Base-by-base conservation (phyloP, 2,888 invertebrate species). In the Anticlea derivata region DNA sequence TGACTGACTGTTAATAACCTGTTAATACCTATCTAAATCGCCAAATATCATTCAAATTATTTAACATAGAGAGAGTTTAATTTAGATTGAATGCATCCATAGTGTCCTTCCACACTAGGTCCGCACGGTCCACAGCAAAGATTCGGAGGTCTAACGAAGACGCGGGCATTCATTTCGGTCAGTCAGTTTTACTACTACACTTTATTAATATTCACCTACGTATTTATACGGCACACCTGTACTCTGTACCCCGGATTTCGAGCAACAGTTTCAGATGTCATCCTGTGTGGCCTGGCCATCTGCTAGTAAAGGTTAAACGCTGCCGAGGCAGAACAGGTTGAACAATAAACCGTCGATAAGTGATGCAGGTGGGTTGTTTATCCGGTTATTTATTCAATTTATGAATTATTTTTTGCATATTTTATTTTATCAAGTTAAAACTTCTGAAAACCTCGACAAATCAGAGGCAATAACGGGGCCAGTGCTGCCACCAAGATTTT, bases 281-380 rank as follows among this genome's bases (percentile, higher is more conserved):
- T 35, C 44, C 24, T 53, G 53, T 53, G 53, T 48, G 53, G 53
- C 37, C 45, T 24, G 35, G 7, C 46, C 46, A 51, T 45, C 46
- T 51, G 51, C 45, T 34, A n/a, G 24, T 13, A 40, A 45, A 50
- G 50, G 50, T 50, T 45, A 39, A 35, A 30, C 22, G 29, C 40
- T 48, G 30, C 37, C 37, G 37, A 23, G 22, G 35, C 37, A 37
- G 20, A 46, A 46, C 37, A 46, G 46, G 46, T 44, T 43, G 43
- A 44, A 34, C 34, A 17, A 44, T 27, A 34, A 34, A 33, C 13
- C 33, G 26, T n/a, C 33, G 41, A 33, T 31, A 26, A 26, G 26
- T 44, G 26, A 20, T n/a, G 11, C 43, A 44, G 43, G 43, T 44
- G 43, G 29, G 24, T 7, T 23, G 34, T 26, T 34, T 33, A 17